These are phyloP conservation scores for Alauda arvensis DNA, from an alignment of 2,797 vertebrate species.

Conservation along the genomic window DNA sequence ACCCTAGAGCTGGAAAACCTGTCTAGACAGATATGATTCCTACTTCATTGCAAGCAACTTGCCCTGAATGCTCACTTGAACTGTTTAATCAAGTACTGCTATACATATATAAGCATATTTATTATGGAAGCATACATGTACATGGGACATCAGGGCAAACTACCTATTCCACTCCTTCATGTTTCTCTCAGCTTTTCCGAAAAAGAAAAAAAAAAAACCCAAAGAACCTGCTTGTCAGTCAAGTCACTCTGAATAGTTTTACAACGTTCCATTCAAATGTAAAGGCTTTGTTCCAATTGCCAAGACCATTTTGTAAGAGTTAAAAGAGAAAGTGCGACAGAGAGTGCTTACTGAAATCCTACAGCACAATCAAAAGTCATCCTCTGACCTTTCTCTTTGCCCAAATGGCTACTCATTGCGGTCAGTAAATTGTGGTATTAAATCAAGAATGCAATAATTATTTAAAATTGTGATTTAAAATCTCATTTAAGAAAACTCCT, in stretches of 20 bases:
- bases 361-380: background rate
- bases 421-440: background rate
- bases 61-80: background rate
- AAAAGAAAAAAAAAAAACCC: slow-evolving; percentile 18
- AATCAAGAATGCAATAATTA: background rate
- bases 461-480: background rate
- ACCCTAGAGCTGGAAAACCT: background rate
- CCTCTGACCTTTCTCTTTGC: background rate
- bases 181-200: background rate
- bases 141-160: background rate
- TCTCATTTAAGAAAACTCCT: background rate
- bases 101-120: background rate
- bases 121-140: background rate
- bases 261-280: slow-evolving; percentile 62
- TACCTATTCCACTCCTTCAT: background rate
- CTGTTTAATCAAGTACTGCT: background rate
- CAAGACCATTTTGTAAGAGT: slow-evolving; percentile 57
- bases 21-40: background rate
- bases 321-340: slow-evolving; percentile 48
- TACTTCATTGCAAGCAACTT: background rate
- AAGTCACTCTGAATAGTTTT: slow-evolving; percentile 53
- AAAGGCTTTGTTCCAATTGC: slow-evolving; percentile 62
- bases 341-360: slow-evolving; percentile 23
- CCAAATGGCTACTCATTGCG: background rate
- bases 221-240: slow-evolving; percentile 47